Evolutionary conservation across 1,140 invertebrate genomes (phyloP).

Genomic region (Steinernema feltiae): DNA sequence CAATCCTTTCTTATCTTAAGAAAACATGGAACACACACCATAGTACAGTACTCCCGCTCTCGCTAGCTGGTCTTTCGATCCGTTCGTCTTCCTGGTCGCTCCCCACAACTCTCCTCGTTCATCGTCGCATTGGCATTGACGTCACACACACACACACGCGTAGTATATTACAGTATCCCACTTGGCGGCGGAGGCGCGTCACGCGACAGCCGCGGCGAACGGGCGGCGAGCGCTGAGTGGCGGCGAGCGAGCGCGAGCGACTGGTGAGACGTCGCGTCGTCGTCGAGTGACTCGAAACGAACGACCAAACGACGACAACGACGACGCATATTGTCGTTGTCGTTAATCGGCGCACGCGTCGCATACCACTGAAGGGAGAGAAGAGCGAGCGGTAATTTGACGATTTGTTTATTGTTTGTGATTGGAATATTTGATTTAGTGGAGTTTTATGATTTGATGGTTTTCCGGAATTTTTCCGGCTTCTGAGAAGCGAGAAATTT

Average conservation of each 20-base stretch:
- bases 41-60: neutral
- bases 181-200: neutral
- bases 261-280: too few species aligned
- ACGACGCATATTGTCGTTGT: neutral
- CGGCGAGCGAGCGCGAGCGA: neutral
- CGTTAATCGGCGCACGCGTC: neutral
- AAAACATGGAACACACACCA: neutral
- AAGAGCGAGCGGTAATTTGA: neutral
- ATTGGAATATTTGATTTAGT: neutral
- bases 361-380: too few species aligned
- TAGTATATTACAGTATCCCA: neutral
- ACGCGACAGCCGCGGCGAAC: neutral
- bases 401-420: neutral
- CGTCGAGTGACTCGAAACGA: too few species aligned
- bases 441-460: neutral
- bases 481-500: neutral
- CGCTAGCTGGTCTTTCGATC: neutral
- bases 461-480: too few species aligned
- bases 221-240: neutral
- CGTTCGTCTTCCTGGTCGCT: neutral
- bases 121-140: neutral
- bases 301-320: neutral
- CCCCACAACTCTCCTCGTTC: neutral
- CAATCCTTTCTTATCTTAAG: neutral
- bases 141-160: neutral